Conservation (phyloP, 2,797 vertebrate genomes). For the Xenopus petersii region DNA sequence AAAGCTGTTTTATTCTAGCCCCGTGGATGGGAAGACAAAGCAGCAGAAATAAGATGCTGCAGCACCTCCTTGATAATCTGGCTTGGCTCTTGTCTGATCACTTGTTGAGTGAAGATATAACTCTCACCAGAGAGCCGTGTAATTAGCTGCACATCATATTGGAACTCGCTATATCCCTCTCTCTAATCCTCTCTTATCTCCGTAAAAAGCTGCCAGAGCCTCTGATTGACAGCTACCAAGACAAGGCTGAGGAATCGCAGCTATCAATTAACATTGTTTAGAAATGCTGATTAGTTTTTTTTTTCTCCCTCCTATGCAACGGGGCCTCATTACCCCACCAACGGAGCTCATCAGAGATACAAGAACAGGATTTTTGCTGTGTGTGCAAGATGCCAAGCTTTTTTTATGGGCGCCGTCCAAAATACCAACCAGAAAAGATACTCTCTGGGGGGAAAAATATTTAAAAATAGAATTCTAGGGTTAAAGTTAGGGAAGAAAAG, state of each 20-base stretch:
- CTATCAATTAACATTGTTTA: constrained; percentile 42
- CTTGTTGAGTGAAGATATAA: constrained; percentile 40
- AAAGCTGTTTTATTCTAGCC: background rate
- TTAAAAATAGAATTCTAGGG: no score
- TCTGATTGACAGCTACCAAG: constrained; percentile 28
- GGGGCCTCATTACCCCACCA: constrained; percentile 26
- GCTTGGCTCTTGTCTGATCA: constrained; percentile 20
- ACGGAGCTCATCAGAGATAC: constrained; percentile 13
- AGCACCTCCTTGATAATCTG: constrained; percentile 7
- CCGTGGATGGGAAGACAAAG: background rate
- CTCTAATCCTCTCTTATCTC: constrained; percentile 43
- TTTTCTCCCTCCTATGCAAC: constrained; percentile 3
- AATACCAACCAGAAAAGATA: background rate
- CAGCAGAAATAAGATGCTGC: background rate
- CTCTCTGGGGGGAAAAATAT: no score
- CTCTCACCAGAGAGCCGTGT: constrained; percentile 28
- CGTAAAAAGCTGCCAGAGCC: constrained; percentile 22
- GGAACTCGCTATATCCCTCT: constrained; percentile 25
- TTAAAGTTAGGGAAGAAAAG: no score
- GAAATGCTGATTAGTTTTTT: background rate
- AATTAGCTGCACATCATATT: constrained; percentile 41
- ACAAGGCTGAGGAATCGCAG: constrained; percentile 30
- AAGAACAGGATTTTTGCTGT: background rate
- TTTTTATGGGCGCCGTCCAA: background rate
- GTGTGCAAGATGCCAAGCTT: background rate